Base-by-base conservation (phyloP, 2,113 vertebrate species). In the Chionodraco myersi region DNA sequence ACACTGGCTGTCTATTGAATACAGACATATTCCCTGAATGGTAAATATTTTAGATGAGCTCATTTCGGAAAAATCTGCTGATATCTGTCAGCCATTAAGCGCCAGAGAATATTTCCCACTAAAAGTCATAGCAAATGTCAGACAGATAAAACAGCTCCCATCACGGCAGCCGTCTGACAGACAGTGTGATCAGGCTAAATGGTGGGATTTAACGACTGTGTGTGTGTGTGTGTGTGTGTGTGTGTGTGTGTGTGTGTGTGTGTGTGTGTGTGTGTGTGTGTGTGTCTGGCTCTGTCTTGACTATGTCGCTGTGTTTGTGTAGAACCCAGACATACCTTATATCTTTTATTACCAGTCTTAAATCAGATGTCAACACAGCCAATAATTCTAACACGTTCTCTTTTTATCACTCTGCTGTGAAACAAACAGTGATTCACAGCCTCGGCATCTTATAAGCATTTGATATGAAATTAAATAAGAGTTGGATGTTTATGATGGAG, bases 121-220 rank as follows among this genome's bases (percentile, higher is more conserved):
- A 78, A 89, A 90, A 86, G 87, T 84, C 84, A 88, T 54, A 49
- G 63, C 49, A 89, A 92, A 93, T 91, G 86, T 86, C 90, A 91
- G 80, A 79, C 71, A 88, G 89, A 93, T 89, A 88, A 90, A 89
- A 82, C 30, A 67, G 78, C 85, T 88, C 52, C 47, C 53, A 75
- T 59, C 69, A 34, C 21, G 68, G 41, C 62, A 70, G 8, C 36
- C 47, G 41, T 79, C 62, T 80, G 86, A 84, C 81, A 86, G 82
- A 58, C 69, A 59, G 72, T 62, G 72, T 56, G 74, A 84, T 87
- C 68, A 74, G 82, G 58, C 51, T 67, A 53, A 88, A 86, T 18
- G 76, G 65, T 82, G 66, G 64, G 75, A 69, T 81, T 83, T 78
- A 72, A 68, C 77, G 75, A 30, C n/a, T 21, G 11, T 67, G 34